A percentile compares a stretch with the other conserved stretches of the same genome.
Evolutionary conservation across 2,888 invertebrate genomes (phyloP).

Genomic region (Scaptodrosophila latifasciaeformis): DNA sequence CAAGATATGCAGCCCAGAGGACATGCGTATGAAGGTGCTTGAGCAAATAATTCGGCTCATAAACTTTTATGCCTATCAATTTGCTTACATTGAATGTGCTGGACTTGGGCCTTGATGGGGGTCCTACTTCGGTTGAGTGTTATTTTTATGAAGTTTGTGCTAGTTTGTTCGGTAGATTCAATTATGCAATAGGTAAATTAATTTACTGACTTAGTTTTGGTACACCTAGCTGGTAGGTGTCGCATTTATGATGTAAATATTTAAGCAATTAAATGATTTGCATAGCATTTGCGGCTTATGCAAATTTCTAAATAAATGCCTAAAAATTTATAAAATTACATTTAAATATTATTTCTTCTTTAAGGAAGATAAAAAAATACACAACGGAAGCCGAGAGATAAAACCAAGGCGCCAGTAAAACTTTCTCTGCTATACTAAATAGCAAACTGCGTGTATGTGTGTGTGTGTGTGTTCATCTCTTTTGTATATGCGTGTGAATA

Average conservation of each 20-base stretch:
- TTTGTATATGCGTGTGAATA: constrained; percentile 8
- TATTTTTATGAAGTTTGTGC: too few species aligned
- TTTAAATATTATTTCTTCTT: constrained; percentile 45
- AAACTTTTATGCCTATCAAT: constrained; percentile 49
- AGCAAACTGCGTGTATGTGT: constrained; percentile 1
- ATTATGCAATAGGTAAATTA: too few species aligned
- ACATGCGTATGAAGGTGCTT: constrained; percentile 41
- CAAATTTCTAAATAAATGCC: constrained; percentile 36
- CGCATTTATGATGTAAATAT: constrained; percentile 10
- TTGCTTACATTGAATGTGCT: constrained; percentile 40
- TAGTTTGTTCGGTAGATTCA: too few species aligned
- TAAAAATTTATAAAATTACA: constrained; percentile 36
- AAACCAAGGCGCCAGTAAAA: constrained; percentile 39
- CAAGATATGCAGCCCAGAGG: neutral
- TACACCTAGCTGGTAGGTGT: too few species aligned
- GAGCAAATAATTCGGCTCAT: constrained; percentile 50
- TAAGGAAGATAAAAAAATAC: constrained; percentile 15
- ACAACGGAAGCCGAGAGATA: constrained; percentile 27
- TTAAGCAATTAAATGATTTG: constrained; percentile 53
- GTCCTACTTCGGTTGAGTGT: too few species aligned
- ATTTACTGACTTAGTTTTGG: neutral
- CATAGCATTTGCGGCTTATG: constrained; percentile 28
- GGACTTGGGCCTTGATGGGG: too few species aligned
- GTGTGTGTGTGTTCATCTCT: constrained; percentile 1
- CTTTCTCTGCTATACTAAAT: constrained; percentile 4